Evolutionary conservation across 2,113 vertebrate genomes (phyloP), one percentile per base, ranked within the genome.

Genomic region (Oncorhynchus clarkii): DNA sequence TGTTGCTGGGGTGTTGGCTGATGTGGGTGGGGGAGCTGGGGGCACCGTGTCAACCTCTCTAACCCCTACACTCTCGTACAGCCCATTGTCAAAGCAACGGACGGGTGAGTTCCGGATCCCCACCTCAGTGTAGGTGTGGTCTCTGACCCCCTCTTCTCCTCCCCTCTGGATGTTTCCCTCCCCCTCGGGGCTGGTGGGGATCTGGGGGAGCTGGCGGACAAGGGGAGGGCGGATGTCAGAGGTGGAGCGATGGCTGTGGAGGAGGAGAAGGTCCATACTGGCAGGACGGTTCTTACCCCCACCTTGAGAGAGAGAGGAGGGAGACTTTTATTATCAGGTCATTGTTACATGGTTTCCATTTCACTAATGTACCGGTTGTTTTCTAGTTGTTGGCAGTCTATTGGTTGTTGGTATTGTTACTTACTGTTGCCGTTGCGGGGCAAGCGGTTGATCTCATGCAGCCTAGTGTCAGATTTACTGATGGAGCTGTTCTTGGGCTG

Each of bases 391-490:
- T 45, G 39, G 39, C 39, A 45, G 51, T 45, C 51, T 18, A 16
- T 54, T 54, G 51, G 12, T 73, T 29, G 13, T 67, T 26, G 65
- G 29, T 5, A 20, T 29, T 22, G 70, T 14, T 34, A 79, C 92
- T 92, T 87, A 94, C 93, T 90, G 74, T 92, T 93, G 78, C 91
- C 89, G 67, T 92, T 93, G 88, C 90, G 93, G 80, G 92, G 84
- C 77, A 92, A 86, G 75, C 91, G 91, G 84, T 92, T 92, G 87
- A 94, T 90, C 86, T 94, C 93, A 24, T 94, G 91, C 76, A 94
- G 88, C 78, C 92, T 87, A 80, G 93, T 94, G 90, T 94, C 93
- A 54, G 93, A 94, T 87, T 94, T 94, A 85, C 93, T 94, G 91
- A 94, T 92, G 80, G 93, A 91, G 83, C 90, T 93, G 69, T 94